These are phyloP conservation scores for Teleiodes luculella DNA, from an alignment of 2,888 invertebrate species.

Conservation along the genomic window DNA sequence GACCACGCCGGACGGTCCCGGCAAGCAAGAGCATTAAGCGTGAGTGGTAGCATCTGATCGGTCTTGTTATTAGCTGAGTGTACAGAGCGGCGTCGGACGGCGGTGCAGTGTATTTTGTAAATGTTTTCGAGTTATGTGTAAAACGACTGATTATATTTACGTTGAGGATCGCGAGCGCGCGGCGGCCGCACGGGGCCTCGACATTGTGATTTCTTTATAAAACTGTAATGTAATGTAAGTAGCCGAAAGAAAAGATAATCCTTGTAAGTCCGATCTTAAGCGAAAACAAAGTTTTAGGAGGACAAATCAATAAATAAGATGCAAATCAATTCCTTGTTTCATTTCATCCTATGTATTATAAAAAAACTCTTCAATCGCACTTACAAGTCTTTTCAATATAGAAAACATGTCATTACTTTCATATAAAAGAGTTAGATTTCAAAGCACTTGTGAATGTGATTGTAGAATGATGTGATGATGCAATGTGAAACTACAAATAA, in stretches of 20 bases:
- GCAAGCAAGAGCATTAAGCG: too few relatives aligned
- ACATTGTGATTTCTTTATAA: slow-evolving; percentile 78
- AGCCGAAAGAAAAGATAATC: slow-evolving; percentile 74
- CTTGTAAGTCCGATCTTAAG: slow-evolving; percentile 71
- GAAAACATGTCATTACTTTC: too few relatives aligned
- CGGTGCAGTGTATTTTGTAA: slow-evolving; percentile 32
- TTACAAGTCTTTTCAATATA: too few relatives aligned
- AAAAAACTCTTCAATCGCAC: background rate
- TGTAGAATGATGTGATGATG: too few relatives aligned
- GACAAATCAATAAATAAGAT: slow-evolving; percentile 77
- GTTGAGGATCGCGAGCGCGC: slow-evolving; percentile 43
- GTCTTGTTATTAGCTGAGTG: too few relatives aligned
- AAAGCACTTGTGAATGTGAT: too few relatives aligned
- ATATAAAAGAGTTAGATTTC: too few relatives aligned
- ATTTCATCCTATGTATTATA: slow-evolving; percentile 38
- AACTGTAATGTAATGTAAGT: slow-evolving; percentile 74
- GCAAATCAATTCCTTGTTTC: slow-evolving; percentile 62
- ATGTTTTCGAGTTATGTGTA: slow-evolving; percentile 60
- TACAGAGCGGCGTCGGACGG: background rate
- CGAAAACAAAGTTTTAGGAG: slow-evolving; percentile 69
- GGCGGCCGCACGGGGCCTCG: slow-evolving; percentile 43
- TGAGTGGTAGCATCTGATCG: too few relatives aligned
- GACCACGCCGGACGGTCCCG: too few relatives aligned
- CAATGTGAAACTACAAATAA: background rate
- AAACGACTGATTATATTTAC: slow-evolving; percentile 71